These are phyloP conservation scores for Blera fallax DNA, from an alignment of 2,888 invertebrate species.

Conservation along the genomic window DNA sequence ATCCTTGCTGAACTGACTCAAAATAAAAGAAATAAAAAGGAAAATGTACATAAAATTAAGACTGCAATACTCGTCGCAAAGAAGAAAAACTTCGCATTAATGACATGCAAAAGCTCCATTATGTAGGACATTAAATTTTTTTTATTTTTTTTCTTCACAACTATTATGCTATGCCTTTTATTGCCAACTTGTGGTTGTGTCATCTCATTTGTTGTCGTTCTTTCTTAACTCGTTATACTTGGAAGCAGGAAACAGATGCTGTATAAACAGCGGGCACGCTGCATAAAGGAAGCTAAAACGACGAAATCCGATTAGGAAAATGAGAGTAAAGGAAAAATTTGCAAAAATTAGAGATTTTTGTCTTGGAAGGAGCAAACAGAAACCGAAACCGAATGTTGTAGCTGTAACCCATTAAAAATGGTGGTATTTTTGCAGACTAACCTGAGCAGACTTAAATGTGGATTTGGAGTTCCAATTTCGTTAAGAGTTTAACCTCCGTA, in stretches of 20 bases:
- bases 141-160: slow-evolving; percentile 16
- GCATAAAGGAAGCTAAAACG: slow-evolving; percentile 46
- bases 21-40: slow-evolving; percentile 12
- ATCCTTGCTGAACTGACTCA: slow-evolving; percentile 29
- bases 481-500: slow-evolving; percentile 48
- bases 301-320: slow-evolving; percentile 67
- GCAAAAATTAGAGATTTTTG: slow-evolving; percentile 50
- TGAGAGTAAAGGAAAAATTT: slow-evolving; percentile 45
- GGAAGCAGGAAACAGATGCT: slow-evolving; percentile 57
- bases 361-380: background rate
- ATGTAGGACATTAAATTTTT: slow-evolving; percentile 69
- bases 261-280: background rate
- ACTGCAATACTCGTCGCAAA: slow-evolving; percentile 47
- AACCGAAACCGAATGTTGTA: slow-evolving; percentile 3
- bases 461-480: slow-evolving; percentile 51
- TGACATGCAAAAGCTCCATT: slow-evolving; percentile 72
- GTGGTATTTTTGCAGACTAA: background rate
- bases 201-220: slow-evolving; percentile 62
- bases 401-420: slow-evolving; percentile 22
- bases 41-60: slow-evolving; percentile 63
- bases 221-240: slow-evolving; percentile 53
- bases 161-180: slow-evolving; percentile 67
- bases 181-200: slow-evolving; percentile 73
- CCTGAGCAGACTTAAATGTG: slow-evolving; percentile 45
- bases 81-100: slow-evolving; percentile 58